These are phyloP conservation scores for Mormoops blainvillei DNA, from an alignment of 2,113 vertebrate genomes.

Conservation along the genomic window DNA sequence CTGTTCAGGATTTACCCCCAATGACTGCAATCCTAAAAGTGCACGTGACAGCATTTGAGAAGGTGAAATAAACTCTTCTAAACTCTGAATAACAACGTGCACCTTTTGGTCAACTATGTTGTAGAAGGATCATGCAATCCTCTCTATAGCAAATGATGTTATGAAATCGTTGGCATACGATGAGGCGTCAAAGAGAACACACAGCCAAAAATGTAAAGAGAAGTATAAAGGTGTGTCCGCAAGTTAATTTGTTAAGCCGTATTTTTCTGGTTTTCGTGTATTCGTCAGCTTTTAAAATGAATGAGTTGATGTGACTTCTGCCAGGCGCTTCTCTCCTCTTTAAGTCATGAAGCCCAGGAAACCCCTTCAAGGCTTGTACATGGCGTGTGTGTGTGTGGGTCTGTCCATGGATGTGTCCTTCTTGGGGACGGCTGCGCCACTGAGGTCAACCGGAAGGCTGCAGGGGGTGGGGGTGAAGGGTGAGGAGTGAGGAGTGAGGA, in stretches of 20 bases:
- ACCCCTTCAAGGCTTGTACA: neutral
- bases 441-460: neutral
- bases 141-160: neutral
- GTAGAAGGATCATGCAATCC: neutral
- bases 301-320: neutral
- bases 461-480: too few species aligned
- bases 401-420: neutral
- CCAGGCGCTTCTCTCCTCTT: neutral
- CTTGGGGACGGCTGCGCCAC: neutral
- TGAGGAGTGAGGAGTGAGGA: neutral
- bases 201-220: neutral
- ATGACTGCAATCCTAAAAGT: neutral
- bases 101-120: neutral
- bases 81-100: neutral
- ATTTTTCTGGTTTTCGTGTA: neutral
- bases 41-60: neutral
- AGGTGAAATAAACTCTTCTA: neutral
- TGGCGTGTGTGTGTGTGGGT: neutral
- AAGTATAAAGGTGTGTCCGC: neutral
- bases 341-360: neutral
- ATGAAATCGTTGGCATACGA: neutral
- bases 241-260: neutral
- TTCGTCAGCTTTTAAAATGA: conserved; percentile 5
- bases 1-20: neutral
- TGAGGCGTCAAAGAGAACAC: neutral